These are phyloP conservation scores for Microcebus murinus DNA, from an alignment of 2,113 vertebrate genomes.

Conservation along the genomic window DNA sequence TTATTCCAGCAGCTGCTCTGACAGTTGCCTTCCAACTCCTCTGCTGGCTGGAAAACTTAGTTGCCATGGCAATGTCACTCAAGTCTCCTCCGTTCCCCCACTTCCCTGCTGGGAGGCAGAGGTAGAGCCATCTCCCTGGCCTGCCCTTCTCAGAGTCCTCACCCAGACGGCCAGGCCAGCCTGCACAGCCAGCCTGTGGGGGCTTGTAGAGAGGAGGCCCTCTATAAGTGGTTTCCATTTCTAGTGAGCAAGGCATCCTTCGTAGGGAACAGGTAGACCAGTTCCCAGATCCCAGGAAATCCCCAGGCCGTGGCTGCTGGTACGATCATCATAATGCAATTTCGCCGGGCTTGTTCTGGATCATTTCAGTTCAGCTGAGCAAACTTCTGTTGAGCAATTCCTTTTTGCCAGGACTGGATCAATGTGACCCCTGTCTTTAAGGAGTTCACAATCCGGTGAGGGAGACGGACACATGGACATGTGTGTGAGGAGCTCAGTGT, in stretches of 20 bases:
- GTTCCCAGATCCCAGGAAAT: not conserved
- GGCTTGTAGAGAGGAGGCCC: not conserved
- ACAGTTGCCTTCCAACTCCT: not conserved
- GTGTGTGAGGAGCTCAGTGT: not conserved
- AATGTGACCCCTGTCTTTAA: not conserved
- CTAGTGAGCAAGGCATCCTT: not conserved
- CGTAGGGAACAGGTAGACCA: not conserved
- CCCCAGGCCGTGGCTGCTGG: not conserved
- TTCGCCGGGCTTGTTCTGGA: not conserved
- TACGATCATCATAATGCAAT: not conserved
- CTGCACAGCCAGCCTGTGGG: not conserved
- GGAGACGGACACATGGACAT: not conserved
- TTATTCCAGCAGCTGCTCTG: not conserved
- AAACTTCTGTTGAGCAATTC: not conserved
- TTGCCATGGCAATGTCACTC: slow-evolving; percentile 70
- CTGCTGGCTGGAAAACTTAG: slow-evolving; percentile 61
- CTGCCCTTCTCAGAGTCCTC: not conserved
- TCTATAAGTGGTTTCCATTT: not conserved
- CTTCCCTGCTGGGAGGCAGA: not conserved
- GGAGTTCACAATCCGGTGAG: not conserved
- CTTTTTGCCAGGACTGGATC: not conserved
- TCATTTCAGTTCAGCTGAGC: not conserved
- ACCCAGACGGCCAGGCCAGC: fast-evolving
- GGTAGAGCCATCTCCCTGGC: not conserved
- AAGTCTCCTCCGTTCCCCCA: not conserved